Percentiles rank a stretch among this genome's conserved stretches.
These are phyloP conservation scores for Amphiduros pacificus DNA, from an alignment of 2,888 invertebrate species.

Conservation along the genomic window DNA sequence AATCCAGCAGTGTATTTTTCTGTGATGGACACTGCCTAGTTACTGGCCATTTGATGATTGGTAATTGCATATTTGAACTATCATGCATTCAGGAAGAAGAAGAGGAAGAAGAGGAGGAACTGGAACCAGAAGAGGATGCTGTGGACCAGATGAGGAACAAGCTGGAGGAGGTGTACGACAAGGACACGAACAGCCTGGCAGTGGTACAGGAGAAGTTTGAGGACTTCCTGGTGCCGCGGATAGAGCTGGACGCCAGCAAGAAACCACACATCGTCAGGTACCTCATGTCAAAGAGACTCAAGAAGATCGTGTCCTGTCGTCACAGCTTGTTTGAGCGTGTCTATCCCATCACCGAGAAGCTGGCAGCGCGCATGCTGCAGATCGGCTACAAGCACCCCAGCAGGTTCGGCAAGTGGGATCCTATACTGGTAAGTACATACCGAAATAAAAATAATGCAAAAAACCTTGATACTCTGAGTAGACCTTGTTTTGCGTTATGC, in stretches of 20 bases:
- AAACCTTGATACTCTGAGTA: no score
- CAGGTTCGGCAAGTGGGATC: slow-evolving; percentile 59
- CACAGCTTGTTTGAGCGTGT: slow-evolving; percentile 58
- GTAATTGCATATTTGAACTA: background rate
- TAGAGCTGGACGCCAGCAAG: slow-evolving; percentile 51
- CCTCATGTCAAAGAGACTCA: slow-evolving; percentile 47
- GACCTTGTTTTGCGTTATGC: no score
- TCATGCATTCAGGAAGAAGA: slow-evolving; percentile 54
- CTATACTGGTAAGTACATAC: slow-evolving; percentile 49
- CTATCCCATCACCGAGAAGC: slow-evolving; percentile 50
- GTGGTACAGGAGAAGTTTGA: slow-evolving; percentile 53
- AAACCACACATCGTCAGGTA: slow-evolving; percentile 58
- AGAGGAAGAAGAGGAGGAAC: slow-evolving; percentile 58
- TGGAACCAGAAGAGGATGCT: slow-evolving; percentile 58
- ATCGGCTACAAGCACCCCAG: slow-evolving; percentile 58
- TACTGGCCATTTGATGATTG: no score
- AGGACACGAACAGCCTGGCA: slow-evolving; percentile 49
- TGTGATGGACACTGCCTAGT: no score
- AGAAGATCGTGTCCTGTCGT: slow-evolving; percentile 42
- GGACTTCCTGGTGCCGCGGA: slow-evolving; percentile 50
- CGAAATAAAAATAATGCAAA: background rate
- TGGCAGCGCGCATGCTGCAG: slow-evolving; percentile 53
- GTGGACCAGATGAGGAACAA: slow-evolving; percentile 55
- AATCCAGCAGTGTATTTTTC: no score
- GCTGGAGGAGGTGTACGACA: slow-evolving; percentile 53